Base-by-base conservation (phyloP, 2,113 vertebrate species). In the Syrrhaptes paradoxus region DNA sequence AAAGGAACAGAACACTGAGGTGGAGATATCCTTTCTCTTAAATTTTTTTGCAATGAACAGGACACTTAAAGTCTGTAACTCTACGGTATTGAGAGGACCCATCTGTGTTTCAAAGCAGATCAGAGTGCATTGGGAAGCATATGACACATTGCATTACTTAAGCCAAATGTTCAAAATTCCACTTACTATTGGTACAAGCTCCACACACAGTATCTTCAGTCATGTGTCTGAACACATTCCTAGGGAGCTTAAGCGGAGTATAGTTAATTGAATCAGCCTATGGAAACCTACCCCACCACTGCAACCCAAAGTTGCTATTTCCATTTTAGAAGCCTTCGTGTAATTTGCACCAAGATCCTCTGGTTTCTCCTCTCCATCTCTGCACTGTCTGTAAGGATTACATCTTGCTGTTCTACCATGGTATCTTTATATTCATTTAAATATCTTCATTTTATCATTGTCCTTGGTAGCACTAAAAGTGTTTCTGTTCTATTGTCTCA, bases 131-230 rank as follows among this genome's bases (percentile, higher is more conserved):
- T 57, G 74, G 49, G 81, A 93, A 83, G 75, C 82, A 82, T 94
- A 85, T 18, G 65, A 86, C 90, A 92, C 8, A 4, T 45, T 61
- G 26, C 41, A 65, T 74, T 92, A 68, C 61, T 89, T 68, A 49
- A 90, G 57, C 31, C 90, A 96, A 96, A 78, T 34, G 45, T 87
- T 89, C 85, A 87, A 90, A 94, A 92, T 78, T 95, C 90, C 85
- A n/a, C 78, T 96, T 92, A 43, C 38, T 77, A 1, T 55, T 51
- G 72, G 92, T 88, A 70, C 68, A 85, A 82, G 48, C 36, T 41
- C 29, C 85, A 63, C 26, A 77, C n/a, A 8, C 70, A 36, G 32
- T 36, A 31, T 83, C 75, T 88, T 92, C 73, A 67, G 79, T 92
- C 76, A 86, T 8, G 55, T 57, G 79, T 85, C 83, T 62, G 77